These are phyloP conservation scores for Cryptus viduatorius DNA, from an alignment of 2,888 invertebrate species.

Conservation along the genomic window DNA sequence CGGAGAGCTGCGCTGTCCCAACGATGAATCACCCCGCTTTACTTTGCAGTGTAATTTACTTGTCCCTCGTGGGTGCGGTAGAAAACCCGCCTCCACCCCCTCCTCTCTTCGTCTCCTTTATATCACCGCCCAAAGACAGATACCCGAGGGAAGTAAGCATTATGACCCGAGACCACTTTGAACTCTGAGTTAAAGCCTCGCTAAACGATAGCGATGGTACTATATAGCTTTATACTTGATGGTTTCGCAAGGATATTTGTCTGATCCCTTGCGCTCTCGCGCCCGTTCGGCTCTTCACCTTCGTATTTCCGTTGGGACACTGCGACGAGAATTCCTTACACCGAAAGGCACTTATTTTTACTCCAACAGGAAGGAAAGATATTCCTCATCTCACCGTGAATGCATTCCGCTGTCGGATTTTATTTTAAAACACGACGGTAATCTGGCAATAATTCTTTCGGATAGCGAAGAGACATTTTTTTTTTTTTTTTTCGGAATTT, in stretches of 20 bases:
- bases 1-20: conserved; percentile 42
- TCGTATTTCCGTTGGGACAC: conserved; percentile 34
- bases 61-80: conserved; percentile 55
- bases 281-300: conserved; percentile 15
- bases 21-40: conserved; percentile 61
- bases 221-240: conserved; percentile 1
- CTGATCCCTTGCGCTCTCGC: conserved; percentile 6
- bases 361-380: neutral
- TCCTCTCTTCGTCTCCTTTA: conserved; percentile 8
- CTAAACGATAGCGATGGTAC: conserved; percentile 47
- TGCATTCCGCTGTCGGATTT: neutral
- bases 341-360: conserved; percentile 40
- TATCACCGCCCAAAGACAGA: conserved; percentile 49
- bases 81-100: conserved; percentile 44
- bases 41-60: conserved; percentile 65
- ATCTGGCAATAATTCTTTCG: neutral
- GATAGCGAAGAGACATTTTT: neutral
- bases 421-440: neutral
- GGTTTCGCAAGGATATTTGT: conserved; percentile 34
- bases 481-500: neutral
- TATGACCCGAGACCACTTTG: conserved; percentile 41
- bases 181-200: conserved; percentile 35
- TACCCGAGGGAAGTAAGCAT: conserved; percentile 24
- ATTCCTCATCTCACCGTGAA: neutral
- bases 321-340: conserved; percentile 35